Conservation (phyloP, 2,113 vertebrate genomes). For the Lampris incognitus region DNA sequence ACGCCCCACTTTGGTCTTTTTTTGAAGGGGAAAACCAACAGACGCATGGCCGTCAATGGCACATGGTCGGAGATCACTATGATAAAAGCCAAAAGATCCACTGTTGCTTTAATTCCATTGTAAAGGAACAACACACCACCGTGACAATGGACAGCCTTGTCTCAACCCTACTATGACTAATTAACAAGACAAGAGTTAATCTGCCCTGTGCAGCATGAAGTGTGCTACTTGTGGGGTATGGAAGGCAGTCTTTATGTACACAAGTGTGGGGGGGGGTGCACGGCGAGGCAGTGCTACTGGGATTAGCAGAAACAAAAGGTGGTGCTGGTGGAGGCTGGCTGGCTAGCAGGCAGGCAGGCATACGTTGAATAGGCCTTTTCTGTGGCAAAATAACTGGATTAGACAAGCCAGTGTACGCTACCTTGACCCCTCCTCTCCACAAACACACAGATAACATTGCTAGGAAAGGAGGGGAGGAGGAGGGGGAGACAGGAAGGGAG, state of each 20-base stretch:
- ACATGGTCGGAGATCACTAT: no score
- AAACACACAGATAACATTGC: slow-evolving; percentile 42
- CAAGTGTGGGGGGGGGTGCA: slow-evolving; percentile 5
- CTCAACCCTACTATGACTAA: neutral
- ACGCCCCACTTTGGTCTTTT: no score
- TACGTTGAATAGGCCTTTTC: slow-evolving; percentile 33
- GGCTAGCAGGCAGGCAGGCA: slow-evolving; percentile 2
- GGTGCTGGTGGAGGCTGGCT: slow-evolving; percentile 20
- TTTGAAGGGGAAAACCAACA: no score
- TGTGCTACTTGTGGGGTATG: slow-evolving; percentile 14
- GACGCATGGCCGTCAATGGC: no score
- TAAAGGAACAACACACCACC: neutral
- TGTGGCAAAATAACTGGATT: slow-evolving; percentile 64
- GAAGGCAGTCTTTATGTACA: neutral
- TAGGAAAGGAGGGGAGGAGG: neutral
- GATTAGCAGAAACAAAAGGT: slow-evolving; percentile 66
- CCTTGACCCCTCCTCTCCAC: slow-evolving; percentile 42
- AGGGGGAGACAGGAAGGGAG: neutral
- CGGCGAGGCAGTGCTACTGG: slow-evolving; percentile 38
- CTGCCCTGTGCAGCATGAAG: neutral
- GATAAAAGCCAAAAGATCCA: no score
- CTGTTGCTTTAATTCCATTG: neutral
- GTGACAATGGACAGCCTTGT: slow-evolving; percentile 4
- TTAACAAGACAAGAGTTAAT: slow-evolving; percentile 15
- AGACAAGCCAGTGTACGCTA: slow-evolving; percentile 47